Percentiles rank a stretch among this genome's conserved stretches.
Conservation (phyloP, 1,140 invertebrate species). For the Atta texana region DNA sequence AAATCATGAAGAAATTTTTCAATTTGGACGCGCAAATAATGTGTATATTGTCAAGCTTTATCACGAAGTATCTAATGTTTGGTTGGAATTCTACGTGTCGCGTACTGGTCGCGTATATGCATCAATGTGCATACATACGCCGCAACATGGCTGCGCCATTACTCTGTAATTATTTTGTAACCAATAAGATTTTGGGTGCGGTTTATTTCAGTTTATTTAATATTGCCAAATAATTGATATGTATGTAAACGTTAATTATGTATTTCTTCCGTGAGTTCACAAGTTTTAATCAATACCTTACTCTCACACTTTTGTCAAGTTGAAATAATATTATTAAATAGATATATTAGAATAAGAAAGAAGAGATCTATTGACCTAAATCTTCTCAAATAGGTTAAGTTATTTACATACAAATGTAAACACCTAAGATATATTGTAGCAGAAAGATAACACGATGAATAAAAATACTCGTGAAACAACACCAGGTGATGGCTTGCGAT, state of each 20-base stretch:
- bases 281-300: not conserved
- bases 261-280: not conserved
- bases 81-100: not conserved
- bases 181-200: conserved; percentile 17
- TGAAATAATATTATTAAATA: not conserved
- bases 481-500: conserved; percentile 93
- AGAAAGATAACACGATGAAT: conserved; percentile 64
- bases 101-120: not conserved
- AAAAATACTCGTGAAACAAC: conserved; percentile 74
- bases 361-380: not conserved
- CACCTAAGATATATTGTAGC: not conserved
- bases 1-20: not conserved
- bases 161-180: not conserved
- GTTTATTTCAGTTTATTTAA: not conserved
- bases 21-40: not conserved
- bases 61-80: not conserved
- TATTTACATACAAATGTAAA: not conserved
- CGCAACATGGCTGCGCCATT: conserved; percentile 13
- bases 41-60: not conserved
- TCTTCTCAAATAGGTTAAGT: not conserved
- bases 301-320: not conserved
- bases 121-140: not conserved
- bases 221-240: not conserved
- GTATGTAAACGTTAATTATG: not conserved
- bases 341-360: too few relatives aligned